phyloP scores from a whole-genome alignment of 2,888 invertebrate species.

The Pyrgus malvae region DNA sequence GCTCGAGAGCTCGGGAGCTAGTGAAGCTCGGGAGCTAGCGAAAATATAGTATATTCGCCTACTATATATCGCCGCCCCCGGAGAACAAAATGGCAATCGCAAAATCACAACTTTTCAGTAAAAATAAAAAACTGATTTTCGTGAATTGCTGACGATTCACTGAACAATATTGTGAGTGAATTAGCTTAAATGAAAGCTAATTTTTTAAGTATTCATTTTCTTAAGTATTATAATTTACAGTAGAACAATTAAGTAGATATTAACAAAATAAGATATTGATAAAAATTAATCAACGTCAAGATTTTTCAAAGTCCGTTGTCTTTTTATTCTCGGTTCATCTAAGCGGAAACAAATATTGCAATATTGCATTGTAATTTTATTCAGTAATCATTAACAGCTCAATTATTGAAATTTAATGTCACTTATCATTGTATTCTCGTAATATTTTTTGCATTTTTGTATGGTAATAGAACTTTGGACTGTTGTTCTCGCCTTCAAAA shows the following conservation, averaged over 20 bases:
- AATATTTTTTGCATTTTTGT: neutral
- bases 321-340: too few relatives aligned
- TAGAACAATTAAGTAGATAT: too few relatives aligned
- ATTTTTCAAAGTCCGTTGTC: too few relatives aligned
- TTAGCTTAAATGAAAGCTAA: neutral
- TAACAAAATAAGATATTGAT: too few relatives aligned
- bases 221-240: neutral
- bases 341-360: too few relatives aligned
- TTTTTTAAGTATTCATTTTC: neutral
- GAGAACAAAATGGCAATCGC: neutral
- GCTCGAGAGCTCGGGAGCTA: too few relatives aligned
- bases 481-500: too few relatives aligned
- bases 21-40: too few relatives aligned
- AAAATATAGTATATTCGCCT: too few relatives aligned
- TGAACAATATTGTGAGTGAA: neutral
- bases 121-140: neutral
- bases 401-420: too few relatives aligned
- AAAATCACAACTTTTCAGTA: neutral
- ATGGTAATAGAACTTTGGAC: neutral
- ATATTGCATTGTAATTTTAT: too few relatives aligned
- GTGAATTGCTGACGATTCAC: neutral
- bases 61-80: neutral
- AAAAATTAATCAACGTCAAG: neutral
- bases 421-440: neutral
- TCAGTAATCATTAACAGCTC: too few relatives aligned